Evolutionary conservation across 1,140 invertebrate species (phyloP).

Genomic region (Scaptomyza graminum): DNA sequence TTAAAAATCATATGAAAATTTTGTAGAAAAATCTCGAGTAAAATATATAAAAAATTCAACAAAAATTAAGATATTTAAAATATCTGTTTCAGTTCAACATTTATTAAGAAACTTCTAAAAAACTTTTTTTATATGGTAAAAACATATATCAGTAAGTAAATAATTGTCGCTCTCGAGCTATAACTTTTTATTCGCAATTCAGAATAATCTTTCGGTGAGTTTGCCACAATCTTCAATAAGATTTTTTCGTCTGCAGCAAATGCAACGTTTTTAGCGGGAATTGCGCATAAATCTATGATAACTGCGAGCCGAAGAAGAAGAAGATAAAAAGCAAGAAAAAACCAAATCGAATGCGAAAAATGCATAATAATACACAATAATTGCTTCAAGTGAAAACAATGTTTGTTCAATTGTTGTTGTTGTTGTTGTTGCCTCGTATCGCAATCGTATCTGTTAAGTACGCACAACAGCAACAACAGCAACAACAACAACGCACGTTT

Average conservation of each 20-base stretch:
- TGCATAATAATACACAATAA: constrained; percentile 53
- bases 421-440: constrained; percentile 28
- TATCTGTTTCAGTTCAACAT: no score
- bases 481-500: constrained; percentile 24
- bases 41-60: no score
- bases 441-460: constrained; percentile 45
- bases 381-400: constrained; percentile 72
- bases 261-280: constrained; percentile 18
- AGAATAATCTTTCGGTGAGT: no score
- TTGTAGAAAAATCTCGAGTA: no score
- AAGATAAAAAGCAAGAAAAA: background rate
- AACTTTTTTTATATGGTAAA: no score
- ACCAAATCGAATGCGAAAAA: constrained; percentile 22
- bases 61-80: no score
- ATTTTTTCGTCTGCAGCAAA: background rate
- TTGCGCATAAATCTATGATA: constrained; percentile 20
- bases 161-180: no score
- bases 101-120: no score
- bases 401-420: constrained; percentile 48
- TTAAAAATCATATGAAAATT: no score
- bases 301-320: background rate
- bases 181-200: no score
- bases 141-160: no score
- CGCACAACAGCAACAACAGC: constrained; percentile 32
- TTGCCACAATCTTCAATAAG: no score